A percentile compares a stretch with the other conserved stretches of the same genome.
phyloP scores from a whole-genome alignment of 2,797 vertebrate genomes.

The Lacerta viridis region DNA sequence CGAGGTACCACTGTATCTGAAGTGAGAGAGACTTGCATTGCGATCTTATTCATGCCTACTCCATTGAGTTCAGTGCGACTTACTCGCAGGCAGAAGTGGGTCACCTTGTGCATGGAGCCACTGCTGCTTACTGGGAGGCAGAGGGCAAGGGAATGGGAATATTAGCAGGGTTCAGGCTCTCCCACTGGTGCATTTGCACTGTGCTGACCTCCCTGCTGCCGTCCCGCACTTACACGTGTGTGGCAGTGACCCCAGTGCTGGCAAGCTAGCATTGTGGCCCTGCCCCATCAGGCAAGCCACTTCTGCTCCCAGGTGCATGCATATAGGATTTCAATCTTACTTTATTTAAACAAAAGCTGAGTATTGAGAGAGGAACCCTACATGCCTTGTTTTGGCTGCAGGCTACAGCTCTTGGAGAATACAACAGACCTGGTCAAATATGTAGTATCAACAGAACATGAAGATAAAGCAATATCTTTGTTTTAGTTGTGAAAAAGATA shows the following conservation, averaged over 20 bases:
- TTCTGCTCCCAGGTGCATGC: too few species aligned
- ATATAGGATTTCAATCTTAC: neutral
- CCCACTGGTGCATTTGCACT: too few species aligned
- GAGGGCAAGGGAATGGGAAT: too few species aligned
- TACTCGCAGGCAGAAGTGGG: neutral
- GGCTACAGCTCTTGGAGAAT: neutral
- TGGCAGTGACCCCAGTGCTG: too few species aligned
- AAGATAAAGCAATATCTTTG: slow-evolving; percentile 17
- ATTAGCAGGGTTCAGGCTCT: too few species aligned
- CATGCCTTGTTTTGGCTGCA: neutral
- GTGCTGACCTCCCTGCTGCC: too few species aligned
- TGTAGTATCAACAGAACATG: slow-evolving; percentile 24
- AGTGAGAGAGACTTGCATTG: neutral
- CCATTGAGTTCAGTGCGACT: neutral
- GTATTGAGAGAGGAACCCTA: neutral
- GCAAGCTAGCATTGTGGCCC: too few species aligned
- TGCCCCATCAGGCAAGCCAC: too few species aligned
- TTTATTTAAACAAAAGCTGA: neutral
- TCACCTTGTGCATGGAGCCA: too few species aligned
- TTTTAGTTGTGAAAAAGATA: slow-evolving; percentile 30
- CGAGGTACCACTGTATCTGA: too few species aligned
- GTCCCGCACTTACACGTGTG: too few species aligned
- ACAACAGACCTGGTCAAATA: slow-evolving; percentile 41
- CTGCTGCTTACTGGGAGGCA: too few species aligned
- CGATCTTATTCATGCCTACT: neutral